These are phyloP conservation scores for Neoascia interrupta DNA, from an alignment of 2,888 invertebrate genomes.

Conservation along the genomic window DNA sequence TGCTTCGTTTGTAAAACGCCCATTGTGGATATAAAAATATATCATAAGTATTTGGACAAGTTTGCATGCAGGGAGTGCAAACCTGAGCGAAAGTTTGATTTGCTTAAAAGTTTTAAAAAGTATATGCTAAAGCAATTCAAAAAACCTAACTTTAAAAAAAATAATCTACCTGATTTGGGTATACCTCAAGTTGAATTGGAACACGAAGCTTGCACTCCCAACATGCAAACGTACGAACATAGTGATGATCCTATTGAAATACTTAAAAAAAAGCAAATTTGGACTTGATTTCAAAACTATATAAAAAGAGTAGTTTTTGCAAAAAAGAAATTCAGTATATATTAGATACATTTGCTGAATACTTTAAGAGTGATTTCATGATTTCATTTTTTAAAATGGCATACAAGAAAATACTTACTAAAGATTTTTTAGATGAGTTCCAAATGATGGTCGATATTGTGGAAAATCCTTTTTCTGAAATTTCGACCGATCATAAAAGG, in stretches of 20 bases:
- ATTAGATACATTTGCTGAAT: background rate
- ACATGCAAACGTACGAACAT: too few species aligned
- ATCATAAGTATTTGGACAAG: background rate
- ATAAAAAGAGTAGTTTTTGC: background rate
- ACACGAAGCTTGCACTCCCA: too few species aligned
- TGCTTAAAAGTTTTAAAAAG: background rate
- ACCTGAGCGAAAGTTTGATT: too few species aligned
- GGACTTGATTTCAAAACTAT: background rate
- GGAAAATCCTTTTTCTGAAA: background rate
- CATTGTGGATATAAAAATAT: background rate
- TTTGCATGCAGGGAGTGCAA: background rate
- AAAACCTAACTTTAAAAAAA: too few species aligned
- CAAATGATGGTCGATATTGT: background rate
- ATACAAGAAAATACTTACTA: background rate
- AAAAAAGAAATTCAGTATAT: background rate
- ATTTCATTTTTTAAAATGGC: background rate
- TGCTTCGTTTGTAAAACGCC: background rate
- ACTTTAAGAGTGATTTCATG: background rate
- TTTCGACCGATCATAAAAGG: background rate
- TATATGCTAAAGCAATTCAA: background rate
- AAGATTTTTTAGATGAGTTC: too few species aligned
- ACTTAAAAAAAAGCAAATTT: background rate
- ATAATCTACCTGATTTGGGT: background rate
- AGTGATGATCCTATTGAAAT: too few species aligned
- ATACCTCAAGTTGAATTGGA: background rate